Base-by-base conservation (phyloP, 2,888 invertebrate species). In the Scaptomyza caliginosa region DNA sequence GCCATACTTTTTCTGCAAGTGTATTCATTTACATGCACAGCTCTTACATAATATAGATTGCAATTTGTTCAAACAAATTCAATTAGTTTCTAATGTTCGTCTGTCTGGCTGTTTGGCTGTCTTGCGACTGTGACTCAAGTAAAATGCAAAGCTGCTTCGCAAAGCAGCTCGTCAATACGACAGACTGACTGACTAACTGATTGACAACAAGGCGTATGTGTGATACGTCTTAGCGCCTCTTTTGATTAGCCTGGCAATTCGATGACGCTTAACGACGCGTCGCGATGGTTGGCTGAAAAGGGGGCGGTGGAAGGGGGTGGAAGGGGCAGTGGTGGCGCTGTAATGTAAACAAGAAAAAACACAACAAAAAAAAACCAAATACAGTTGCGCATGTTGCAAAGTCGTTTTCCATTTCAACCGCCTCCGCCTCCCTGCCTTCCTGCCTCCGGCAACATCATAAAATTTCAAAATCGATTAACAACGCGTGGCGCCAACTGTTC, bases 61-160 rank as follows among this genome's bases (percentile, higher is more conserved):
- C 74, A 77, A 66, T 77, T 77, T 73, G 70, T 74, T 74, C 40
- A 52, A 64, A 59, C 67, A 76, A 76, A 76, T 77, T 77, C 60
- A 77, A 76, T 76, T 77, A 76, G 78, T 58, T 59, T 59, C 32
- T 28, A 26, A 7, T 32, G 32, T 13, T 16, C 17, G 23, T 23
- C 55, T 34, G 50, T 60, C 54, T 19, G 7, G n/a, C 28, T 11
- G 28, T 11, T 4, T 11, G 13, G 4, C 32, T 32, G 60, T 60
- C 54, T 28, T 13, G n/a, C 11, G 28, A 62, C 52, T 50, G 40
- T 32, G 57, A 56, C 56, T 76, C 76, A 71, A 72, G 70, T 69
- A 74, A 59, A 65, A 66, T 28, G 30, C 48, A 66, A 50, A 59
- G 66, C 71, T 36, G 50, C 16, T 38, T 39, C n/a, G 58, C 7